These are phyloP conservation scores for Rachycentron canadum DNA, from an alignment of 2,797 vertebrate genomes.

Conservation along the genomic window DNA sequence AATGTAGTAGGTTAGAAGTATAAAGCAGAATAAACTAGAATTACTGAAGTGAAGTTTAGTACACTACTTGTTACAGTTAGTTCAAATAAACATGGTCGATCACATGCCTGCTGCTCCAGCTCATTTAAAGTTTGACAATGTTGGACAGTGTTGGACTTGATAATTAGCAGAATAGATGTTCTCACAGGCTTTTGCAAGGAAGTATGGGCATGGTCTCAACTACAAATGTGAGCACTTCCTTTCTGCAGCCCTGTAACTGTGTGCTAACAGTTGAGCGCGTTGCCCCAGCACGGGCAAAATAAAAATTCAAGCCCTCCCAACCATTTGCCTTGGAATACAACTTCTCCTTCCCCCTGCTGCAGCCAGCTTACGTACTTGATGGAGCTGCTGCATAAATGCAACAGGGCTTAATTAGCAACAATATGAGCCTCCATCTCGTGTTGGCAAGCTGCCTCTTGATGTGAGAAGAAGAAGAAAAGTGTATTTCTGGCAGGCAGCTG, in stretches of 20 bases:
- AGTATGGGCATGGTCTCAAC: not conserved
- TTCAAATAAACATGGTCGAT: not conserved
- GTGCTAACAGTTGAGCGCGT: not conserved
- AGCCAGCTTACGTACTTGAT: slow-evolving; percentile 25
- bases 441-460: slow-evolving; percentile 44
- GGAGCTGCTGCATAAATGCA: slow-evolving; percentile 44
- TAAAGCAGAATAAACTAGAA: not conserved
- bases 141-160: not conserved
- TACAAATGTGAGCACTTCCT: not conserved
- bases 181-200: not conserved
- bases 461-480: slow-evolving; percentile 27
- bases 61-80: not conserved
- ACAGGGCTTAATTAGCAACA: slow-evolving; percentile 50
- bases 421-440: slow-evolving; percentile 37
- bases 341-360: not conserved
- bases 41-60: not conserved
- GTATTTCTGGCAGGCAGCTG: slow-evolving; percentile 34
- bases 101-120: too few relatives aligned
- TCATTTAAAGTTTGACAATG: not conserved
- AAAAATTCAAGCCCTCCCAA: slow-evolving; percentile 25
- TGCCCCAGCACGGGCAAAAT: not conserved
- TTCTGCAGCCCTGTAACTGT: slow-evolving; percentile 10
- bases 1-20: not conserved
- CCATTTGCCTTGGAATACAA: slow-evolving; percentile 16
- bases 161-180: slow-evolving; percentile 5